Evolutionary conservation across 2,797 vertebrate genomes (phyloP).

Genomic region (Oreochromis mossambicus): DNA sequence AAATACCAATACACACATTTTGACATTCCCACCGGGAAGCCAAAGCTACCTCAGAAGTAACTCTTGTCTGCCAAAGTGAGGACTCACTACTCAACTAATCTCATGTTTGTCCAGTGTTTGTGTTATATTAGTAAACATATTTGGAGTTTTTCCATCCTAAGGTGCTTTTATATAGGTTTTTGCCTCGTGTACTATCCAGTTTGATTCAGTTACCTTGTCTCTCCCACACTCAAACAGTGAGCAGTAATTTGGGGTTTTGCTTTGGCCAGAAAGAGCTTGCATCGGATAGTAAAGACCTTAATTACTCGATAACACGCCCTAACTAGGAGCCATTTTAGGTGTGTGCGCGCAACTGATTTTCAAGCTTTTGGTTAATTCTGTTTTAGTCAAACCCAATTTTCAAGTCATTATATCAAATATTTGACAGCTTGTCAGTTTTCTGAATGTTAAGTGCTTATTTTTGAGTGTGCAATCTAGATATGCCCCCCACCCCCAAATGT

Average conservation of each 20-base stretch:
- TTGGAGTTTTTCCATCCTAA: not conserved
- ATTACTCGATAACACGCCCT: not conserved
- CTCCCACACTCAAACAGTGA: not conserved
- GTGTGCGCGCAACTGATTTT: not conserved
- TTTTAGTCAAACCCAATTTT: too few species aligned
- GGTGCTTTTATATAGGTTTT: not conserved
- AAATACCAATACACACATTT: slow-evolving; percentile 9
- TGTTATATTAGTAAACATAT: not conserved
- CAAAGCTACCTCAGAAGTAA: not conserved
- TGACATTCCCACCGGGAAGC: slow-evolving; percentile 20
- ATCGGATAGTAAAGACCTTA: not conserved
- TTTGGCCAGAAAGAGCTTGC: not conserved
- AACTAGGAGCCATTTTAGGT: not conserved
- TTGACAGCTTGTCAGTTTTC: too few species aligned
- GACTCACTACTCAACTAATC: not conserved
- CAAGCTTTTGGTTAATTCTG: not conserved
- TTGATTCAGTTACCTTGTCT: not conserved
- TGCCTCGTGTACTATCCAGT: not conserved
- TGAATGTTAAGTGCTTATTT: too few species aligned
- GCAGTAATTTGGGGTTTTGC: not conserved
- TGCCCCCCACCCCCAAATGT: too few species aligned
- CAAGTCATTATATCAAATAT: too few species aligned
- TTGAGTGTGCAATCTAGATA: too few species aligned
- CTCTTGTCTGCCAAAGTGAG: not conserved
- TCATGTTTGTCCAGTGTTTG: not conserved